Base-by-base conservation (phyloP, 2,113 vertebrate species). In the Corythaeola cristata region DNA sequence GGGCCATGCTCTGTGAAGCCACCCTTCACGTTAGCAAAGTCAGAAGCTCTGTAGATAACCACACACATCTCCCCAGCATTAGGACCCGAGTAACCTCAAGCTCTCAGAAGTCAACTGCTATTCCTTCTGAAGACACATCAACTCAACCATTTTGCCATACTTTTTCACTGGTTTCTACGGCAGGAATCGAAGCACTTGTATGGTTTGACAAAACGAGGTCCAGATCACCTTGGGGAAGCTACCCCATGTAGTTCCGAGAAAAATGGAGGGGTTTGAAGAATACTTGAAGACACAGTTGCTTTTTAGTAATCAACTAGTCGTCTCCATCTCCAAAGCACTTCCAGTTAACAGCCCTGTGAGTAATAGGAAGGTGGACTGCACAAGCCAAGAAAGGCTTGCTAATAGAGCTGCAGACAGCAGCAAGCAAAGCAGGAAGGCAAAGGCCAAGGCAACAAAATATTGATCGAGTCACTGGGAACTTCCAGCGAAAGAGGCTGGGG, bases 311-410 rank as follows among this genome's bases (percentile, higher is more conserved):
- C 85, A 83, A 60, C 84, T 76, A 93, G 84, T 28, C 83, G 80
- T 55, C 85, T 83, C 78, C 72, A 91, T 95, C 92, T 96, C 67
- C 79, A 96, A 96, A 80, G 92, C 75, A 91, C 85, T 97, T 77
- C 80, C 95, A 81, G 87, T 89, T 91, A 83, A 95, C 77, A 95
- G 90, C 85, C 74, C 78, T 72, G 60, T 35, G 82, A 96, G 69
- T 66, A 91, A 89, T 15, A 55, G 9, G 53, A 91, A 90, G 58
- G 74, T 23, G 39, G 89, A 58, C 50, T 24, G 67, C 79, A 85
- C 26, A 72, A 75, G 83, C 85, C 35, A 56, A 83, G 55, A n/a
- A 58, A 79, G 66, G 81, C 73, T 76, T 69, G 79, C 88, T 89
- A 88, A 94, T 22, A 82, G 11, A 95, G 72, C 90, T 80, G 55